phyloP scores from a whole-genome alignment of 2,113 vertebrate species.

The Cynocephalus volans region DNA sequence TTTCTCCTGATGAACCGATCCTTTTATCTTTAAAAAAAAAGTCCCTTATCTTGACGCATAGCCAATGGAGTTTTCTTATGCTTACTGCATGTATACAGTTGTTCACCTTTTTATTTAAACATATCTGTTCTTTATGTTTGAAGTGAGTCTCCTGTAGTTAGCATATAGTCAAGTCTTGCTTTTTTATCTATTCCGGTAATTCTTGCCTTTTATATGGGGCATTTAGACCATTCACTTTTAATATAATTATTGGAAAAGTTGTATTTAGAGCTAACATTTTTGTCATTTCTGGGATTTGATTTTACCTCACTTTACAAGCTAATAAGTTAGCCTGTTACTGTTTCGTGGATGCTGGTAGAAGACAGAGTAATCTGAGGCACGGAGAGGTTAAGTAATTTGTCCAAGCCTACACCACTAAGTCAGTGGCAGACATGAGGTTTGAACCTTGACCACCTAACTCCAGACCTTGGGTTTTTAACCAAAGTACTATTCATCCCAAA shows the following conservation, averaged over 20 bases:
- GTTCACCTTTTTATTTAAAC: constrained; percentile 3
- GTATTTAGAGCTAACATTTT: neutral
- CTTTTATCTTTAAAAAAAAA: constrained; percentile 4
- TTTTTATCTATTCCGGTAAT: neutral
- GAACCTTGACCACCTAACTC: neutral
- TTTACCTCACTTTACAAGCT: neutral
- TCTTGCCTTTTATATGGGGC: neutral
- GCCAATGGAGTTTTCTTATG: neutral
- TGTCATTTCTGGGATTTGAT: constrained; percentile 4
- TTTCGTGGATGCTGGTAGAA: neutral
- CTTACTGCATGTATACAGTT: neutral
- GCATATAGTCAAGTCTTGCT: neutral
- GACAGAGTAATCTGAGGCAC: neutral
- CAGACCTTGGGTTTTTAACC: neutral
- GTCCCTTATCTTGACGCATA: neutral
- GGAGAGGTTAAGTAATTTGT: neutral
- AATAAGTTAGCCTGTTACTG: neutral
- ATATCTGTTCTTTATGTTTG: neutral
- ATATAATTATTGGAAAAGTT: neutral
- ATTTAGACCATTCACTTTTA: neutral
- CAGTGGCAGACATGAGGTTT: neutral
- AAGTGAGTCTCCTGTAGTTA: neutral
- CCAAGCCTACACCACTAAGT: neutral
- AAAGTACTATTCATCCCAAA: neutral
- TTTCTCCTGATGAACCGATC: constrained; percentile 21